Percentiles rank a stretch among this genome's conserved stretches.
Evolutionary conservation across 2,888 invertebrate species (phyloP).

Genomic region (Xestia rhomboidea): DNA sequence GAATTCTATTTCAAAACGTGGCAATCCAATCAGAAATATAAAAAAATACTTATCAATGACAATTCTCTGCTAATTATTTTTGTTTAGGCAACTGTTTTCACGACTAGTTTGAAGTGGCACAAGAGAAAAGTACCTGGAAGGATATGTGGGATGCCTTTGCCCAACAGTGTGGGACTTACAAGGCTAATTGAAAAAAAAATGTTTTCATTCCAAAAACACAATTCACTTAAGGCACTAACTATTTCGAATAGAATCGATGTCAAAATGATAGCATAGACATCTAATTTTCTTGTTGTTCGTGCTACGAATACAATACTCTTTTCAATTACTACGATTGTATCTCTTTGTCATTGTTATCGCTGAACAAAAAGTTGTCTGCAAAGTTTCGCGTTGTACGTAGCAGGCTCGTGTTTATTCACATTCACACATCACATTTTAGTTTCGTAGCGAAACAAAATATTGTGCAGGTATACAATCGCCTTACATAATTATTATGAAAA

Average conservation of each 20-base stretch:
- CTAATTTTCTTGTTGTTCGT: slow-evolving; percentile 9
- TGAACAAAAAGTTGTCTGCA: slow-evolving; percentile 36
- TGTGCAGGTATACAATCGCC: neutral
- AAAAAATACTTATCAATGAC: neutral
- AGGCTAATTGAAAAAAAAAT: neutral
- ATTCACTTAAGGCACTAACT: neutral
- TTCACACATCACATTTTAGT: too few species aligned
- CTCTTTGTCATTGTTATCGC: slow-evolving; percentile 18
- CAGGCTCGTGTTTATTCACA: slow-evolving; percentile 9
- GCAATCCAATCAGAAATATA: too few species aligned
- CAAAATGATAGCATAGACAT: neutral
- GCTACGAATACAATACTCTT: slow-evolving; percentile 27
- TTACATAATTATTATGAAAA: neutral
- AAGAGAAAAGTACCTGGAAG: too few species aligned
- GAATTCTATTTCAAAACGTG: neutral
- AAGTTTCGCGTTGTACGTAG: slow-evolving; percentile 29
- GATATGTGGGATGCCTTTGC: neutral
- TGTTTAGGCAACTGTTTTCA: too few species aligned
- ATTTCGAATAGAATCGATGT: neutral
- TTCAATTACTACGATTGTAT: slow-evolving; percentile 38
- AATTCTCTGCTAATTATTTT: neutral
- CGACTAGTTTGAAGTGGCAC: too few species aligned
- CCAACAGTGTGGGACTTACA: neutral
- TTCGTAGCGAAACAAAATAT: neutral
- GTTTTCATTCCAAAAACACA: too few species aligned